Percentiles rank a stretch among this genome's conserved stretches.
Evolutionary conservation across 2,888 invertebrate species (phyloP).

Genomic region (Acronicta leporina): DNA sequence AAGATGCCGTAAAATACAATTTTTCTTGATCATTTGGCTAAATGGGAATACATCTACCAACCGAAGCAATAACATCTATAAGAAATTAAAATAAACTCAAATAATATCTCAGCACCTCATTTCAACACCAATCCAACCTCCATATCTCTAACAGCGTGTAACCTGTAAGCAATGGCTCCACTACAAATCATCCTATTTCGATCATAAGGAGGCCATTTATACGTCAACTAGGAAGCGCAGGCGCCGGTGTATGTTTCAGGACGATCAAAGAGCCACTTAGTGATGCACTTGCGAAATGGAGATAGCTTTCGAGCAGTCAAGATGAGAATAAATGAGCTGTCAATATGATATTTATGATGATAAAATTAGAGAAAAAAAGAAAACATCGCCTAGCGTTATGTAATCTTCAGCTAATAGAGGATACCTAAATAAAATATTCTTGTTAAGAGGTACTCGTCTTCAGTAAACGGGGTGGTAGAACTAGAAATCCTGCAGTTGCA

Average conservation of each 20-base stretch:
- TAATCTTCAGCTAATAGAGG: not conserved
- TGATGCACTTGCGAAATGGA: slow-evolving; percentile 57
- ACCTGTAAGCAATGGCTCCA: slow-evolving; percentile 41
- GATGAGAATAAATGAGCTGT: slow-evolving; percentile 42
- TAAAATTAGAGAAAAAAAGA: slow-evolving; percentile 1
- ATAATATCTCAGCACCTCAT: slow-evolving; percentile 10
- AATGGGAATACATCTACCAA: too few relatives aligned
- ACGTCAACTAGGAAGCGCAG: slow-evolving; percentile 70
- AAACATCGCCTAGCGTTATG: not conserved
- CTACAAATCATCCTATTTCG: slow-evolving; percentile 60
- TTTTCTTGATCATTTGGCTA: too few relatives aligned
- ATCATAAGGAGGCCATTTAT: slow-evolving; percentile 70
- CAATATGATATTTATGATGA: slow-evolving; percentile 23
- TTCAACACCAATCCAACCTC: slow-evolving; percentile 3
- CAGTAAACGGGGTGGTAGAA: too few relatives aligned
- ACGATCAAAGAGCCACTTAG: slow-evolving; percentile 78
- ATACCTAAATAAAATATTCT: too few relatives aligned
- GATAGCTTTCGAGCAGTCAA: slow-evolving; percentile 54
- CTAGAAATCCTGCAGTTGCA: too few relatives aligned
- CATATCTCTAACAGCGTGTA: slow-evolving; percentile 15
- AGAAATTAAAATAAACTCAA: slow-evolving; percentile 2
- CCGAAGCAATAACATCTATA: too few relatives aligned
- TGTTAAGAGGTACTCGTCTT: too few relatives aligned
- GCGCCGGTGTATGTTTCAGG: slow-evolving; percentile 65
- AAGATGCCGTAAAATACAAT: too few relatives aligned